Percentiles rank a stretch among this genome's conserved stretches.
Conservation (phyloP, 1,140 invertebrate species). For the Drosophila sturtevanti region DNA sequence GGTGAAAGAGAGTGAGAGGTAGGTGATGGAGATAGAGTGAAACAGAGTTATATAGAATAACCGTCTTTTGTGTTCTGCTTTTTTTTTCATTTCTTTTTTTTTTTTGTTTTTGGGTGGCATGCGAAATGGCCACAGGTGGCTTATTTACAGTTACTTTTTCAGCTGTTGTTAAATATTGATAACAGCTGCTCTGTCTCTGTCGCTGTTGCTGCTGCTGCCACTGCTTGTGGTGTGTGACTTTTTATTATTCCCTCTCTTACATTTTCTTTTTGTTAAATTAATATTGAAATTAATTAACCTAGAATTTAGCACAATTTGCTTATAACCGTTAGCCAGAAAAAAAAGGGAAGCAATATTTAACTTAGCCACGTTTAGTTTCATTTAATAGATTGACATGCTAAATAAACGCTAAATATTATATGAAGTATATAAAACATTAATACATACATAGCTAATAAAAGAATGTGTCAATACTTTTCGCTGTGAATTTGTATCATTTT, state of each 20-base stretch:
- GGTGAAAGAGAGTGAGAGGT: slow-evolving; percentile 3
- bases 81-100: slow-evolving; percentile 47
- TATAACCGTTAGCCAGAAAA: too few species aligned
- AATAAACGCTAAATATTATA: too few species aligned
- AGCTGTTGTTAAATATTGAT: slow-evolving; percentile 28
- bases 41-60: slow-evolving; percentile 4
- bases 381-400: too few species aligned
- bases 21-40: neutral
- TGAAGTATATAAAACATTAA: too few species aligned
- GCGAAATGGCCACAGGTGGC: slow-evolving; percentile 53
- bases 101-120: slow-evolving; percentile 36
- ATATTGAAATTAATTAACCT: too few species aligned
- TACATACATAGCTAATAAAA: too few species aligned
- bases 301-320: too few species aligned
- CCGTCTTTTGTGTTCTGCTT: slow-evolving; percentile 14
- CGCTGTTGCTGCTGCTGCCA: neutral
- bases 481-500: too few species aligned
- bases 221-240: slow-evolving; percentile 21
- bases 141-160: slow-evolving; percentile 54
- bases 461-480: too few species aligned
- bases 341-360: too few species aligned
- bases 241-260: slow-evolving; percentile 1
- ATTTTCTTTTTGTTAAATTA: slow-evolving; percentile 3
- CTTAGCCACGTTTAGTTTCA: too few species aligned
- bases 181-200: slow-evolving; percentile 36